A percentile compares a stretch with the other conserved stretches of the same genome.
Evolutionary conservation across 2,797 vertebrate species (phyloP).

Genomic region (Limnodromus scolopaceus): DNA sequence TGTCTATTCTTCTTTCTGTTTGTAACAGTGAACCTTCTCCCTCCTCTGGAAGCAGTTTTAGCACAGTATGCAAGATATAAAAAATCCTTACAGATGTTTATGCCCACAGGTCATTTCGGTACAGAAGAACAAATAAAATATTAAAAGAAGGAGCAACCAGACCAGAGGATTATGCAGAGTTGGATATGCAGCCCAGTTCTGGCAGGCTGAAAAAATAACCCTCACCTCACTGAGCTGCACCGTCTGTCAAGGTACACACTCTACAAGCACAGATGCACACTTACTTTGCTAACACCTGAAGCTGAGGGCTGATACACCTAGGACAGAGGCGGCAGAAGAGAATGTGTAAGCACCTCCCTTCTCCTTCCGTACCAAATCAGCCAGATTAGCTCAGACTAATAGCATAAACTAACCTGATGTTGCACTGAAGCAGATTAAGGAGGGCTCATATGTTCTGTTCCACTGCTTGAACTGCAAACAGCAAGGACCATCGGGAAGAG

Average conservation of each 20-base stretch:
- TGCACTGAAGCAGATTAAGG: neutral
- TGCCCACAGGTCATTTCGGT: neutral
- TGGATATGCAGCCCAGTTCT: neutral
- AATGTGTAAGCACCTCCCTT: neutral
- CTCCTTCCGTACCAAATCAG: neutral
- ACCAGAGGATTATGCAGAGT: neutral
- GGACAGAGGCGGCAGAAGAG: neutral
- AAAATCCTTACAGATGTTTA: neutral
- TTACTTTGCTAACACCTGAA: neutral
- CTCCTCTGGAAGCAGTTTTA: neutral
- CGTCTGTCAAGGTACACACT: accelerated
- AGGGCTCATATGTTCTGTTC: neutral
- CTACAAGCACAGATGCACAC: neutral
- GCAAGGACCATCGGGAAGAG: neutral
- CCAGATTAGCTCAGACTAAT: neutral
- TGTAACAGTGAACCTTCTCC: neutral
- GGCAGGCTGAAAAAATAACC: neutral
- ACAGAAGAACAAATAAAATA: neutral
- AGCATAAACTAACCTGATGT: neutral
- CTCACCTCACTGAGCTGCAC: neutral
- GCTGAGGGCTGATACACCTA: neutral
- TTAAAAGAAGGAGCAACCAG: neutral
- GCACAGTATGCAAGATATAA: neutral
- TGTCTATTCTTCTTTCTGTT: neutral
- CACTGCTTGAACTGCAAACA: neutral